Conservation (phyloP, 2,113 vertebrate species). For the Callionymus lyra region DNA sequence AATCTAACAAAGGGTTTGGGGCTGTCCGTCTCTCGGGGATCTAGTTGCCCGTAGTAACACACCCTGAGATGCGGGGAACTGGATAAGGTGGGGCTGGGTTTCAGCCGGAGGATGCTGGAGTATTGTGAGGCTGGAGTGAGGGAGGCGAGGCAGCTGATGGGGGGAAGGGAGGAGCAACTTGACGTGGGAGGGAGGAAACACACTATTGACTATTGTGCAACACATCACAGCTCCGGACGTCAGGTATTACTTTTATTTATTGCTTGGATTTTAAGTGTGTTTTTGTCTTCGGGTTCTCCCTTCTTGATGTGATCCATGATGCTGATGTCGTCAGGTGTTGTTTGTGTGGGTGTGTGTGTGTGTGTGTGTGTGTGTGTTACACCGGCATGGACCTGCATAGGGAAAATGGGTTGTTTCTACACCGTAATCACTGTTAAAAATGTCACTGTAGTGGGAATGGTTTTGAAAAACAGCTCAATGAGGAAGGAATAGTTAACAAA, state of each 20-base stretch:
- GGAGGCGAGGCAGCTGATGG: constrained; percentile 40
- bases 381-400: no score
- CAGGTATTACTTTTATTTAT: constrained; percentile 43
- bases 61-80: constrained; percentile 22
- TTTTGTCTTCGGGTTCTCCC: no score
- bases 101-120: constrained; percentile 35
- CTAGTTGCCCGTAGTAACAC: constrained; percentile 61
- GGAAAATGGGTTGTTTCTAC: no score
- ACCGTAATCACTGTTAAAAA: no score
- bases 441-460: no score
- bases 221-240: constrained; percentile 20
- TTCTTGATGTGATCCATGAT: no score
- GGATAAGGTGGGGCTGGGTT: constrained; percentile 23
- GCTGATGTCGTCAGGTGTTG: not conserved
- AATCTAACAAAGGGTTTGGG: constrained; percentile 48
- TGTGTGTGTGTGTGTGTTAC: no score
- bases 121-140: constrained; percentile 36
- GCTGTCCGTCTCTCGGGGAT: constrained; percentile 43
- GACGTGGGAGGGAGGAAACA: constrained; percentile 18
- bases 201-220: constrained; percentile 33
- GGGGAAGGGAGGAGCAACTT: constrained; percentile 41
- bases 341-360: not conserved
- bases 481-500: no score
- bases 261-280: not conserved
- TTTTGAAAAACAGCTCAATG: no score